Conservation (phyloP, 2,113 vertebrate species). For the Oncorhynchus masou region DNA sequence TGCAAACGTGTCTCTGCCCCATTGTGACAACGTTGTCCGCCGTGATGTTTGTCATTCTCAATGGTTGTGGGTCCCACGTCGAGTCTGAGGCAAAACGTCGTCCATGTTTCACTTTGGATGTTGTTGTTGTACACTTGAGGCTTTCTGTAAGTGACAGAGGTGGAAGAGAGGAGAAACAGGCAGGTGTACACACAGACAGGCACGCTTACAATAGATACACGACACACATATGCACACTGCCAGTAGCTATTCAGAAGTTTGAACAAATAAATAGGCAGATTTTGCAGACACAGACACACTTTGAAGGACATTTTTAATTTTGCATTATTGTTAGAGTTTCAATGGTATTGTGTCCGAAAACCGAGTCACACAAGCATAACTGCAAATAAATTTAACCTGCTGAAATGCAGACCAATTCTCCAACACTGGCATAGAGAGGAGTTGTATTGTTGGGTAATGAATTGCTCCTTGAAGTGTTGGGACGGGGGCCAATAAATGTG, state of each 20-base stretch:
- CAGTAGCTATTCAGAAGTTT: background rate
- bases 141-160: conserved; percentile 12
- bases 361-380: background rate
- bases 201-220: background rate
- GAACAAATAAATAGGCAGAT: background rate
- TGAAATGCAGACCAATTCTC: conserved; percentile 28
- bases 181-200: background rate
- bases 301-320: background rate
- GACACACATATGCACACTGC: background rate
- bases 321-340: background rate
- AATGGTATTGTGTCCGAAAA: background rate
- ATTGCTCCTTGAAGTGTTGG: conserved; percentile 49
- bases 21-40: conserved; percentile 13
- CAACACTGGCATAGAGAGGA: conserved; percentile 6
- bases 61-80: background rate
- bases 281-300: background rate
- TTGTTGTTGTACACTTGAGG: background rate
- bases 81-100: background rate
- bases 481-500: conserved; percentile 38
- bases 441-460: conserved; percentile 39
- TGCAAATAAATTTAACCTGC: conserved; percentile 13
- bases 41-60: conserved; percentile 1
- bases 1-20: background rate
- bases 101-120: background rate
- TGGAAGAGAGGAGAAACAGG: background rate